Conservation (phyloP, 2,113 vertebrate genomes). For the Clarias magur region DNA sequence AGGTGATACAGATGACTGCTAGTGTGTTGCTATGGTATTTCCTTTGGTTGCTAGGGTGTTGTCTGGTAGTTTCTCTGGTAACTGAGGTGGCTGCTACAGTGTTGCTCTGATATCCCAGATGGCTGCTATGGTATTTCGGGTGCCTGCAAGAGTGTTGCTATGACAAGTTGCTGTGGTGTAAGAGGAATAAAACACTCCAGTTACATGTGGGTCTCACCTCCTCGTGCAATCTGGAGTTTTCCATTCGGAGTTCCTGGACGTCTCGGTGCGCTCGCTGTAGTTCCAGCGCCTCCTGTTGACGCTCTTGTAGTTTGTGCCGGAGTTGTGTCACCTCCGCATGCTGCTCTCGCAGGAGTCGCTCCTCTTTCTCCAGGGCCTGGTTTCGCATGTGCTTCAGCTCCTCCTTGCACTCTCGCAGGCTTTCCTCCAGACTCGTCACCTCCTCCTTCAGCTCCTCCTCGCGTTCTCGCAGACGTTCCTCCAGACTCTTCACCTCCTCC, state of each 20-base stretch:
- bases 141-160: too few relatives aligned
- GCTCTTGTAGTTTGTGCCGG: conserved; percentile 61
- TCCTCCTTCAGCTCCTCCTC: conserved; percentile 65
- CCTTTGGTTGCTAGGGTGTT: too few relatives aligned
- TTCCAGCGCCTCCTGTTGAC: conserved; percentile 73
- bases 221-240: conserved; percentile 70
- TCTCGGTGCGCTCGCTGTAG: conserved; percentile 72
- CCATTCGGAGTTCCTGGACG: conserved; percentile 71
- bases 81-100: too few relatives aligned
- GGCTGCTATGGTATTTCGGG: too few relatives aligned
- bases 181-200: too few relatives aligned
- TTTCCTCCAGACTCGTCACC: conserved; percentile 68
- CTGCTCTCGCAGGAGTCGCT: conserved; percentile 71
- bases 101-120: too few relatives aligned
- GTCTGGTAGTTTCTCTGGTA: too few relatives aligned
- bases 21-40: too few relatives aligned
- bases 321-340: conserved; percentile 60
- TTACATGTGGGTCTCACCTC: conserved; percentile 71
- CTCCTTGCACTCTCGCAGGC: conserved; percentile 71
- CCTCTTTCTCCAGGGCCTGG: conserved; percentile 66
- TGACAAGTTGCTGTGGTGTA: too few relatives aligned
- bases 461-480: conserved; percentile 70
- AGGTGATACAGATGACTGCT: not conserved
- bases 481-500: conserved; percentile 67
- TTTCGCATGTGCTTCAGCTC: conserved; percentile 71